These are phyloP conservation scores for Hapalemur alaotrensis DNA, from an alignment of 2,797 vertebrate genomes.

Conservation along the genomic window DNA sequence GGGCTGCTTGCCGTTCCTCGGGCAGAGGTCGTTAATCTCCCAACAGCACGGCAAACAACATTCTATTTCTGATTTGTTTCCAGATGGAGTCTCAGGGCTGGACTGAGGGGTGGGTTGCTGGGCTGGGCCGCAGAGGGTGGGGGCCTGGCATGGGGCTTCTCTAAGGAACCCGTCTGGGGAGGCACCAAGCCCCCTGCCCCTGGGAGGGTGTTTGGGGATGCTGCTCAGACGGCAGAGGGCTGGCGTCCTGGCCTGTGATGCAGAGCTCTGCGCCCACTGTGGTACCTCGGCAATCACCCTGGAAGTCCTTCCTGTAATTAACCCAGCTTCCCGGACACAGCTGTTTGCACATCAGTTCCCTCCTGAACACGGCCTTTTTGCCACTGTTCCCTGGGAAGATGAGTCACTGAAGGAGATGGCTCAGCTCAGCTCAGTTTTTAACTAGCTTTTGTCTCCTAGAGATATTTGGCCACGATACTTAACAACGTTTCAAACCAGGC, in stretches of 20 bases:
- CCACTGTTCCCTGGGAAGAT: conserved; percentile 83
- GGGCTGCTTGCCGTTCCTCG: background rate
- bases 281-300: conserved; percentile 81
- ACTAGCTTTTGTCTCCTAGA: conserved; percentile 83
- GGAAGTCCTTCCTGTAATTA: conserved; percentile 88
- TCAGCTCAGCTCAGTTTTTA: conserved; percentile 83
- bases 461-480: conserved; percentile 76
- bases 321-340: conserved; percentile 81
- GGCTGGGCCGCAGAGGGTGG: background rate
- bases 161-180: background rate
- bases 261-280: conserved; percentile 72
- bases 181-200: conserved; percentile 55
- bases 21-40: background rate
- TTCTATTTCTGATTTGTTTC: background rate
- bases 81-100: background rate
- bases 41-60: background rate
- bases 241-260: conserved; percentile 71
- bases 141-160: background rate
- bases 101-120: background rate
- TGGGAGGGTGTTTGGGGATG: conserved; percentile 64
- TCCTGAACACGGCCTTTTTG: conserved; percentile 81
- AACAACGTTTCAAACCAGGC: conserved; percentile 69
- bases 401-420: conserved; percentile 84
- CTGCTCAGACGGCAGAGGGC: conserved; percentile 74
- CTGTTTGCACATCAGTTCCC: conserved; percentile 84